phyloP scores from a whole-genome alignment of 2,113 vertebrate species.

The Pao palembangensis region DNA sequence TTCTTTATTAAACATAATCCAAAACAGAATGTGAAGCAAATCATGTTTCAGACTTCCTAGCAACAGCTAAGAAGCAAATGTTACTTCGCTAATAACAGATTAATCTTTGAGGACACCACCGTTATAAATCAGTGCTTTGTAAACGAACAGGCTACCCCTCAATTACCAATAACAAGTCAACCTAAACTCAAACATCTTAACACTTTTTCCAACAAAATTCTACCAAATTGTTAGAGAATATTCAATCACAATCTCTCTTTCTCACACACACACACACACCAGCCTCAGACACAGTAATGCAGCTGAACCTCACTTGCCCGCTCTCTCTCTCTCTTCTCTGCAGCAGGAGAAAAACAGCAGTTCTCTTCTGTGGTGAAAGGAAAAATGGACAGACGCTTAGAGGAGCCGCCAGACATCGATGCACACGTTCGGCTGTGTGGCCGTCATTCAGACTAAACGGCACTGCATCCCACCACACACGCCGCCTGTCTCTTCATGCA shows the following conservation, averaged over 20 bases:
- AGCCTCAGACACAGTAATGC: conserved; percentile 33
- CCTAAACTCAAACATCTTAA: not conserved
- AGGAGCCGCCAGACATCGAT: conserved; percentile 3
- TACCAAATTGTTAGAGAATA: not conserved
- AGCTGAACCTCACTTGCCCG: conserved; percentile 27
- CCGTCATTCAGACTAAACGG: not conserved
- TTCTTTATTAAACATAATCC: too few relatives aligned
- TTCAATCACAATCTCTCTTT: conserved; percentile 10
- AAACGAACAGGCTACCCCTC: not conserved
- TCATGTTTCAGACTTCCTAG: too few relatives aligned
- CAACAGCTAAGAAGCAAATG: too few relatives aligned
- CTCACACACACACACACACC: conserved; percentile 24
- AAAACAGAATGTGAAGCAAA: too few relatives aligned
- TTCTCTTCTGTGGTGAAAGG: conserved; percentile 29
- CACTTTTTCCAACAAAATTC: not conserved
- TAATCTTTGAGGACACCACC: too few relatives aligned
- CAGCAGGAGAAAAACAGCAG: conserved; percentile 15
- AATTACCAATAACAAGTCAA: not conserved
- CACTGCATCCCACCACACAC: conserved; percentile 6
- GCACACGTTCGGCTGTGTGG: conserved; percentile 4
- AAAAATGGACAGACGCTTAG: conserved; percentile 2
- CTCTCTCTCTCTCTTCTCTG: conserved; percentile 24
- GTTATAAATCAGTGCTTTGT: too few relatives aligned
- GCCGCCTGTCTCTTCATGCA: not conserved
- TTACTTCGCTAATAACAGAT: too few relatives aligned